These are phyloP conservation scores for Limonius californicus DNA, from an alignment of 1,140 invertebrate genomes.

Conservation along the genomic window DNA sequence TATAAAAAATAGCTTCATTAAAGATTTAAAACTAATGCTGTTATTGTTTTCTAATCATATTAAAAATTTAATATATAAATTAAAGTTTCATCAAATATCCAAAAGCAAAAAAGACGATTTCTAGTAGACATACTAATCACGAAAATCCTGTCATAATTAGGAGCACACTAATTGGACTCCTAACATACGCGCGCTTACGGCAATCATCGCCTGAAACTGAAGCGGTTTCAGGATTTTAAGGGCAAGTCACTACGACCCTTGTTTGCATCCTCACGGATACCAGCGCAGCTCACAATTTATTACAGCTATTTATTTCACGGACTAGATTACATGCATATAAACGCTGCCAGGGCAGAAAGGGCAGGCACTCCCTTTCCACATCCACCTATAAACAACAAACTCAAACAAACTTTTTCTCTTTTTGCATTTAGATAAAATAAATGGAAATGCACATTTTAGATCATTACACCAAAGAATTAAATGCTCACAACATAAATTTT, in stretches of 20 bases:
- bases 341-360: conserved; percentile 21
- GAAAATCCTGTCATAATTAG: no score
- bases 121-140: no score
- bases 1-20: no score
- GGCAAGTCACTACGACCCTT: neutral
- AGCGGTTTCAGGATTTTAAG: neutral
- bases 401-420: neutral
- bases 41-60: no score
- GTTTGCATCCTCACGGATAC: conserved; percentile 11
- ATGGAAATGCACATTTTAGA: no score
- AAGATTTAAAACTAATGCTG: no score
- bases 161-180: no score
- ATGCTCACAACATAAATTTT: no score
- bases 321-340: conserved; percentile 39
- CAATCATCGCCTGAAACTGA: no score
- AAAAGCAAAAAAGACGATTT: neutral
- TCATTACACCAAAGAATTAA: no score
- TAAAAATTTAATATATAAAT: neutral
- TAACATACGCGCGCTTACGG: no score
- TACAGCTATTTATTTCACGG: conserved; percentile 36
- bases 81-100: neutral
- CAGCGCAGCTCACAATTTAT: conserved; percentile 28
- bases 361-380: neutral
- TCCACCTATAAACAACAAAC: conserved; percentile 8
- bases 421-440: neutral